A percentile compares a stretch with the other conserved stretches of the same genome.
Evolutionary conservation across 2,888 invertebrate genomes (phyloP).

Genomic region (Rhagophthalmus giganteus): DNA sequence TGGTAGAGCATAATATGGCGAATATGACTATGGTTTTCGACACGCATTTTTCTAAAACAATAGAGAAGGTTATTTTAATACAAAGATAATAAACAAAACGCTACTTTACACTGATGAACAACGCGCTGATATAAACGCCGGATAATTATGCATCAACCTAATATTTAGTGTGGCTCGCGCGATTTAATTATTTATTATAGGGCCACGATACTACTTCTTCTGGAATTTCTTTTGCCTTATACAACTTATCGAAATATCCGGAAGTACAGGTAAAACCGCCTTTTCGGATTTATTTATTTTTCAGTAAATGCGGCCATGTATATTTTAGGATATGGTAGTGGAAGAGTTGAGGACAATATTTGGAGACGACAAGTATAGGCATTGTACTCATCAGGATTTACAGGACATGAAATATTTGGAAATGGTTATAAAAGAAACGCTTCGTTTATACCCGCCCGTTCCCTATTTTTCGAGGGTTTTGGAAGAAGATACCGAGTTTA

Average conservation of each 20-base stretch:
- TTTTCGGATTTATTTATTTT: background rate
- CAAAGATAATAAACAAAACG: too few relatives aligned
- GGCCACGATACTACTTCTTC: slow-evolving; percentile 56
- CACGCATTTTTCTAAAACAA: too few relatives aligned
- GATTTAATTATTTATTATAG: too few relatives aligned
- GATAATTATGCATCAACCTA: too few relatives aligned
- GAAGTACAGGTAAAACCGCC: slow-evolving; percentile 47
- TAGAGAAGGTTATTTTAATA: too few relatives aligned
- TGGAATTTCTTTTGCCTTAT: slow-evolving; percentile 55
- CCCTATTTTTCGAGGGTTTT: slow-evolving; percentile 56
- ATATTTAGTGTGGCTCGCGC: too few relatives aligned
- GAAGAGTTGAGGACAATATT: slow-evolving; percentile 52
- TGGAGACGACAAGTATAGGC: slow-evolving; percentile 35
- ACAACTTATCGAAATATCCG: slow-evolving; percentile 53
- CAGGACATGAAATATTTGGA: slow-evolving; percentile 61
- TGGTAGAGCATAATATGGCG: too few relatives aligned
- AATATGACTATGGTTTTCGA: too few relatives aligned
- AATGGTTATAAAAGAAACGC: slow-evolving; percentile 60
- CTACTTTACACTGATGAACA: too few relatives aligned
- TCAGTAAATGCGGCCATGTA: background rate
- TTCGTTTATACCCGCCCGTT: slow-evolving; percentile 60
- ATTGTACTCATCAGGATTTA: slow-evolving; percentile 49
- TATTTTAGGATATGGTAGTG: slow-evolving; percentile 42
- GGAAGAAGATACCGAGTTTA: slow-evolving; percentile 48
- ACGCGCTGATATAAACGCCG: too few relatives aligned